These are phyloP conservation scores for Meandrina meandrites DNA, from an alignment of 92 coral and sea anemone genomes.

Conservation along the genomic window DNA sequence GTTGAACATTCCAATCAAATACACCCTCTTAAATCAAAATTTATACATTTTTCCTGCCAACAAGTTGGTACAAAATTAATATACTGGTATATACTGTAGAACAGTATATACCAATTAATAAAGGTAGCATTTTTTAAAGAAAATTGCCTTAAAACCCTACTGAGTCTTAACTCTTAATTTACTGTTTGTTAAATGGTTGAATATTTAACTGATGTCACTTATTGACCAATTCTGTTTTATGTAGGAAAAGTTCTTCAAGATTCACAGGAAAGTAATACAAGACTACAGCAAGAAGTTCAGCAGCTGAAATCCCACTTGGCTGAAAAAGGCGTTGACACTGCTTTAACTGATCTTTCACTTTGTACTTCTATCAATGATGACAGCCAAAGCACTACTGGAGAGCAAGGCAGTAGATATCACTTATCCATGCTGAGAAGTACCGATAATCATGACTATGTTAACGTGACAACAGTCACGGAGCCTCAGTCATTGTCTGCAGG, in stretches of 20 bases:
- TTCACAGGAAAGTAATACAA: conserved; percentile 69
- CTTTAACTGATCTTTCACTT: conserved; percentile 21
- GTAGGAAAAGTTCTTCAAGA: conserved; percentile 88
- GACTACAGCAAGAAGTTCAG: conserved; percentile 63
- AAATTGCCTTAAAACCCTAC: too few species aligned
- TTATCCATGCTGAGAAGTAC: background rate
- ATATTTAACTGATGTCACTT: too few species aligned
- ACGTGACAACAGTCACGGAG: conserved; percentile 35
- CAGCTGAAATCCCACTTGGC: conserved; percentile 34
- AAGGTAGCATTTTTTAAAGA: too few species aligned
- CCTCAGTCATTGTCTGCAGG: conserved; percentile 41
- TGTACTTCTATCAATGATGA: conserved; percentile 17
- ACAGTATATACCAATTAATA: too few species aligned
- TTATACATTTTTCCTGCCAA: too few species aligned
- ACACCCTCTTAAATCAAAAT: too few species aligned
- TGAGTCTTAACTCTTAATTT: too few species aligned
- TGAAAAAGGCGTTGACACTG: conserved; percentile 23
- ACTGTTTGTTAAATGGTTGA: too few species aligned
- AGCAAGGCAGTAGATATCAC: background rate
- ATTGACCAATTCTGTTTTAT: background rate
- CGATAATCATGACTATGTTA: conserved; percentile 16
- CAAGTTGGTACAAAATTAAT: too few species aligned
- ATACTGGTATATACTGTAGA: too few species aligned
- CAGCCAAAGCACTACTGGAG: background rate
- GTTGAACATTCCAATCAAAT: too few species aligned